Percentiles rank a stretch among this genome's conserved stretches.
Evolutionary conservation across 2,797 vertebrate species (phyloP).

Genomic region (Schizopygopsis malacanthus): DNA sequence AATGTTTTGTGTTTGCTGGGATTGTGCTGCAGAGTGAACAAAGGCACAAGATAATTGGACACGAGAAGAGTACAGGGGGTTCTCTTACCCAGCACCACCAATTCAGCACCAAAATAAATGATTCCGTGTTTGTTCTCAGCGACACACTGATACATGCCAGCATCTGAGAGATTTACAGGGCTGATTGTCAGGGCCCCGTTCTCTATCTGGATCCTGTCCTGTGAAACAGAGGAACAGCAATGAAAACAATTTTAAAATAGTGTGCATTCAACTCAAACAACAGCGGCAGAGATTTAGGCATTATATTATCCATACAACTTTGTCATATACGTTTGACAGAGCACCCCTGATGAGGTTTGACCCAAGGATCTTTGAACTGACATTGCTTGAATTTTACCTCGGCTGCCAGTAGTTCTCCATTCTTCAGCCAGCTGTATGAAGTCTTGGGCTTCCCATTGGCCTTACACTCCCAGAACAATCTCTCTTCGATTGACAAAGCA

Average conservation of each 20-base stretch:
- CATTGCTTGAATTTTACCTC: conserved; percentile 79
- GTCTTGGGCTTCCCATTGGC: conserved; percentile 93
- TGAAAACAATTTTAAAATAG: conserved; percentile 61
- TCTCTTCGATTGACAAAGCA: conserved; percentile 88
- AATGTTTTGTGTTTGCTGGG: neutral
- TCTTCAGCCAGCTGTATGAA: conserved; percentile 92
- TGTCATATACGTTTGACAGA: neutral
- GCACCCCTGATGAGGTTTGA: neutral
- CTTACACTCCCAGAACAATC: conserved; percentile 89
- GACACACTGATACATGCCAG: conserved; percentile 95
- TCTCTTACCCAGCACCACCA: conserved; percentile 92
- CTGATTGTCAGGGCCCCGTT: conserved; percentile 89
- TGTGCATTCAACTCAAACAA: conserved; percentile 40
- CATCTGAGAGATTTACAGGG: conserved; percentile 88
- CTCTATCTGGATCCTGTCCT: conserved; percentile 93
- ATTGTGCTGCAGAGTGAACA: conserved; percentile 58
- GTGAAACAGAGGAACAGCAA: conserved; percentile 61
- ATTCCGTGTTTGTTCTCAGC: conserved; percentile 96
- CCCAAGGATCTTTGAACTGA: neutral
- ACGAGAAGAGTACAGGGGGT: conserved; percentile 44
- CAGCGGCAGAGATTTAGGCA: neutral
- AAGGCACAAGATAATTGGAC: conserved; percentile 60
- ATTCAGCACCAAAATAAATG: conserved; percentile 91
- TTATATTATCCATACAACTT: conserved; percentile 13
- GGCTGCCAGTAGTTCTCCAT: conserved; percentile 83